phyloP scores from a whole-genome alignment of 2,888 invertebrate species.

The Noctua pronuba region DNA sequence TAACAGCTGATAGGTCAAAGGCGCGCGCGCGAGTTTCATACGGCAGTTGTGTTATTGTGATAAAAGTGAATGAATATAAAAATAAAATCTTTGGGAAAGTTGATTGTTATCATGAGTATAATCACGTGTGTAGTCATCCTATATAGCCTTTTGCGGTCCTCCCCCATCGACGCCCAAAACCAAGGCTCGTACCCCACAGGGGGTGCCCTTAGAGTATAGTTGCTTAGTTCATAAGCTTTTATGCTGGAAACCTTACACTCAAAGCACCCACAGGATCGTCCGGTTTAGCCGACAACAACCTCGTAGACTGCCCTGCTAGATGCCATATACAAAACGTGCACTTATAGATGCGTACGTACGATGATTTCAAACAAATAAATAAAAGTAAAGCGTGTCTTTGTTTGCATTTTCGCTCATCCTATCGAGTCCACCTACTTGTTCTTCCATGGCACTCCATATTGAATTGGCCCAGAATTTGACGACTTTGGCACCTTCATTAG shows the following conservation, averaged over 20 bases:
- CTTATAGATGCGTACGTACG: background rate
- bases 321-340: background rate
- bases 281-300: background rate
- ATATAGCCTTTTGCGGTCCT: background rate
- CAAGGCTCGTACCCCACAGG: background rate
- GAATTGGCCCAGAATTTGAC: background rate
- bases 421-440: background rate
- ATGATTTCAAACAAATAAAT: background rate
- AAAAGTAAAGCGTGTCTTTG: background rate
- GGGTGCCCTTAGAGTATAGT: background rate
- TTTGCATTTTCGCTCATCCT: background rate
- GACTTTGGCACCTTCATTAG: background rate
- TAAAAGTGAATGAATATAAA: no score
- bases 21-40: no score
- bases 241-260: background rate
- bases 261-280: background rate
- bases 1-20: no score
- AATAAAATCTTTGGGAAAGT: no score
- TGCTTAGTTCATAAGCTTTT: background rate
- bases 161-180: background rate
- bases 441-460: background rate
- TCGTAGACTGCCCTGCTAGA: background rate
- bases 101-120: no score
- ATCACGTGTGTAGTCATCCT: no score
- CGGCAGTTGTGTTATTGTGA: no score